Conservation (phyloP, 2,797 vertebrate species). For the Chromis chromis region DNA sequence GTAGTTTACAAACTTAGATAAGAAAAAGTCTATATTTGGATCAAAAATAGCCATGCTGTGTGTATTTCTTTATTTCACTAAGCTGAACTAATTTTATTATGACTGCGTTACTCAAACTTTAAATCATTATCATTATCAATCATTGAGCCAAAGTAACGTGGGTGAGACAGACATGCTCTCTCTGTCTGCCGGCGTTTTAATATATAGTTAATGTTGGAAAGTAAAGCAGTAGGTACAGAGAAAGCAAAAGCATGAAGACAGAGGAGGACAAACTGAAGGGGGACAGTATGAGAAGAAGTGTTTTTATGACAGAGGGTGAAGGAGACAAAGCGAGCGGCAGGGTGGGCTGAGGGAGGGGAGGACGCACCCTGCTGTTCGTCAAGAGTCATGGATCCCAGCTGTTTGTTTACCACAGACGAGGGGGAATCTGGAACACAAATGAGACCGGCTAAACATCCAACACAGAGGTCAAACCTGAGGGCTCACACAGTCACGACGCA, state of each 20-base stretch:
- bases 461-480: conserved; percentile 50
- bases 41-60: background rate
- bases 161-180: conserved; percentile 6
- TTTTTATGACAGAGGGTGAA: conserved; percentile 23
- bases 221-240: conserved; percentile 21
- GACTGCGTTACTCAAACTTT: conserved; percentile 5
- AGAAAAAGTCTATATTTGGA: too few species aligned
- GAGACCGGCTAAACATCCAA: conserved; percentile 88
- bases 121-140: background rate
- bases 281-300: conserved; percentile 15
- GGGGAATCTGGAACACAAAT: conserved; percentile 99
- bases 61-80: background rate
- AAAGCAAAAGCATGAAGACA: conserved; percentile 28
- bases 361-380: conserved; percentile 98
- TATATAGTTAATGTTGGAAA: conserved; percentile 1
- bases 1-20: too few species aligned
- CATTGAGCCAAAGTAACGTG: background rate
- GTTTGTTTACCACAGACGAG: conserved; percentile 98
- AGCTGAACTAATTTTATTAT: conserved; percentile 2
- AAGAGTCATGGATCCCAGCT: conserved; percentile 99
- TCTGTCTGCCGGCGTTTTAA: background rate
- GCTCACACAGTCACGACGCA: conserved; percentile 53
- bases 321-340: conserved; percentile 33
- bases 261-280: conserved; percentile 13
- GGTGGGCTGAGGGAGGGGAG: conserved; percentile 63